Evolutionary conservation across 2,888 invertebrate genomes (phyloP), one percentile per base, ranked within the genome.

Genomic region (Drosophila longiperda): DNA sequence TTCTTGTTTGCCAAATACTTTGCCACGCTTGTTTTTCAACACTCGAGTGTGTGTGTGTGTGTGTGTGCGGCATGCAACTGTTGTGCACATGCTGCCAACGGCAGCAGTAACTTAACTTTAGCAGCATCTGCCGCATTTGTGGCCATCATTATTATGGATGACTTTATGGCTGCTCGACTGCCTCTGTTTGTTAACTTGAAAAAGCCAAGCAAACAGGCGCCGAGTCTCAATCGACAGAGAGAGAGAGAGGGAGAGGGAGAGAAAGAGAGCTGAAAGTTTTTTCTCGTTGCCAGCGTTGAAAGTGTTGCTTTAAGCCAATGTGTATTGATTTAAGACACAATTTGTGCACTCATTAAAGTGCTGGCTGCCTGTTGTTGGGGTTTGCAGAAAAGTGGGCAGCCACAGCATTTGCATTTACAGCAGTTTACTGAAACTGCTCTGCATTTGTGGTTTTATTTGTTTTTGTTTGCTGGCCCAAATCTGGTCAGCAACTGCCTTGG

Each of bases 1-100:
- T 83, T 78, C 87, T 74, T 84, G 84, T 84, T 87, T 84, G 84
- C 82, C 84, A 87, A 84, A 83, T 87, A 77, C 84, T 80, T 84
- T 86, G 82, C 82, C 79, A 73, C 86, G 85, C 85, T 82, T 84
- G 82, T 83, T 82, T 65, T 80, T 74, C 82, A 58, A 69, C 68
- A 60, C 68, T 73, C 63, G 63, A 66, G 62, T 59, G 54, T 54
- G 23, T 23, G 23, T 45, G 26, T 48, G 29, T 49, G 49, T 49
- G 49, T 6, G 26, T 29, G 45, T 66, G 64, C 36, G 23, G 72
- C 73, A 70, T 77, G 63, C 63, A 75, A 75, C 72, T 74, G 77
- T 63, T 72, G 70, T 78, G 81, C 81, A 75, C 72, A 77, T 74
- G 73, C 66, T 66, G 74, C 58, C 32, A 49, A 45, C 60, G 36